These are phyloP conservation scores for Gyps fulvus DNA, from an alignment of 2,113 vertebrate species.

Conservation along the genomic window DNA sequence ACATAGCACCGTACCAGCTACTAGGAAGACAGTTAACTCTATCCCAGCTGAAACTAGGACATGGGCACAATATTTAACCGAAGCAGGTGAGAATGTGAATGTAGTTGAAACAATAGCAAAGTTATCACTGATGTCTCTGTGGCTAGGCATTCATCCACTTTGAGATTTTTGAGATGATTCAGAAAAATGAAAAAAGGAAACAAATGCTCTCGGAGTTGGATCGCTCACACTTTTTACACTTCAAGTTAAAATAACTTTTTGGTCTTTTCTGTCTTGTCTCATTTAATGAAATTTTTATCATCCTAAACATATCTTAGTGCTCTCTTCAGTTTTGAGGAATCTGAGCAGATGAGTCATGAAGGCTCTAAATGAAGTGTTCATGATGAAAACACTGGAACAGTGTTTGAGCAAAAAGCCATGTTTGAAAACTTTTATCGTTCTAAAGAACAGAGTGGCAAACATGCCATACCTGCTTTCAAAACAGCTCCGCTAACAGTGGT, in stretches of 20 bases:
- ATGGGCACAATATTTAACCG: background rate
- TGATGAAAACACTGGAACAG: slow-evolving; percentile 8
- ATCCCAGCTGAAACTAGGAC: no score
- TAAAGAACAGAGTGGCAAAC: background rate
- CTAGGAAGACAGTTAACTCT: no score
- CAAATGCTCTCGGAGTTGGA: background rate
- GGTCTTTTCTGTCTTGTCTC: background rate
- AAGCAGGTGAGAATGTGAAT: background rate
- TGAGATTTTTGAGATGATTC: background rate
- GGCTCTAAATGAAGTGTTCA: background rate
- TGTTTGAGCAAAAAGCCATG: slow-evolving; percentile 5
- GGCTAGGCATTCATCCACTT: background rate
- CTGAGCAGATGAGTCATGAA: background rate
- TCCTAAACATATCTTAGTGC: background rate
- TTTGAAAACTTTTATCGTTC: background rate
- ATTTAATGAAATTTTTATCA: background rate
- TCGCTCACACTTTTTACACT: background rate
- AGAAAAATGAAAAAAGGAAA: background rate
- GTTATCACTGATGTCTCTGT: background rate
- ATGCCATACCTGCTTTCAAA: background rate
- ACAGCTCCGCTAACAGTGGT: background rate
- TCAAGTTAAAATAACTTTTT: background rate
- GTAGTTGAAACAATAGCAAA: background rate
- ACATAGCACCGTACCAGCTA: no score
- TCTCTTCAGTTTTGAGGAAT: background rate